Percentiles rank a stretch among this genome's conserved stretches.
These are phyloP conservation scores for Andrena chrysosceles DNA, from an alignment of 2,888 invertebrate species.

Conservation along the genomic window DNA sequence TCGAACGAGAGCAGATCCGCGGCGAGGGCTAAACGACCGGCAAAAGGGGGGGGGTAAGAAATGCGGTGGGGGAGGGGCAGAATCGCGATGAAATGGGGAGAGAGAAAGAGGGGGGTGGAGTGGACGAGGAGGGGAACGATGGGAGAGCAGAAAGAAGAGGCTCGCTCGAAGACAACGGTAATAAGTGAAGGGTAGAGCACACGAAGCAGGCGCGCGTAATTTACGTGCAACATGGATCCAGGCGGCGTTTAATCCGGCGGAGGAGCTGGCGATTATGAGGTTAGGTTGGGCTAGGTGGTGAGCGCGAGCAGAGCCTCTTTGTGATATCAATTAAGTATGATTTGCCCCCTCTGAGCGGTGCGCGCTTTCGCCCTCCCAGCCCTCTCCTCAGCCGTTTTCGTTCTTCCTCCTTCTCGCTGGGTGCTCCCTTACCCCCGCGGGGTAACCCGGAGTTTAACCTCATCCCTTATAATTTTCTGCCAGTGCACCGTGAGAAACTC, in stretches of 20 bases:
- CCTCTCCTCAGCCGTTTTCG: conserved; percentile 14
- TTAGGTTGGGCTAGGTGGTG: conserved; percentile 78
- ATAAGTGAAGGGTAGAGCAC: conserved; percentile 73
- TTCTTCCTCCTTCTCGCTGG: conserved; percentile 30
- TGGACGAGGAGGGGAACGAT: conserved; percentile 37
- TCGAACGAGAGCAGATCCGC: conserved; percentile 24
- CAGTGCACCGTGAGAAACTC: conserved; percentile 84
- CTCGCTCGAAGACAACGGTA: conserved; percentile 72
- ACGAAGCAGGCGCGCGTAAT: conserved; percentile 74
- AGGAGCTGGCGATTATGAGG: conserved; percentile 80
- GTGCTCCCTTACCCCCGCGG: conserved; percentile 60
- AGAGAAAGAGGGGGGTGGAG: conserved; percentile 11
- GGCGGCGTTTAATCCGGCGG: conserved; percentile 78
- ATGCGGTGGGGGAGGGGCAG: conserved; percentile 32
- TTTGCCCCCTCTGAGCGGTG: conserved; percentile 72
- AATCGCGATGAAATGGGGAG: conserved; percentile 19
- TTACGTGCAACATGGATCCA: conserved; percentile 79
- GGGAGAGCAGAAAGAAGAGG: conserved; percentile 36
- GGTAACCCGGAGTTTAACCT: conserved; percentile 79
- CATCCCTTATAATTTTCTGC: conserved; percentile 82
- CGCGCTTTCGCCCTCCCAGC: background rate
- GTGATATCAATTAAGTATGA: conserved; percentile 83
- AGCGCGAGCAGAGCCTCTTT: conserved; percentile 77
- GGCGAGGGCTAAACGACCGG: conserved; percentile 13
- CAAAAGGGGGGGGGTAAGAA: conserved; percentile 23